Evolutionary conservation across 2,113 vertebrate species (phyloP), one percentile per base, ranked within the genome.

Genomic region (Gorsachius goisagi): DNA sequence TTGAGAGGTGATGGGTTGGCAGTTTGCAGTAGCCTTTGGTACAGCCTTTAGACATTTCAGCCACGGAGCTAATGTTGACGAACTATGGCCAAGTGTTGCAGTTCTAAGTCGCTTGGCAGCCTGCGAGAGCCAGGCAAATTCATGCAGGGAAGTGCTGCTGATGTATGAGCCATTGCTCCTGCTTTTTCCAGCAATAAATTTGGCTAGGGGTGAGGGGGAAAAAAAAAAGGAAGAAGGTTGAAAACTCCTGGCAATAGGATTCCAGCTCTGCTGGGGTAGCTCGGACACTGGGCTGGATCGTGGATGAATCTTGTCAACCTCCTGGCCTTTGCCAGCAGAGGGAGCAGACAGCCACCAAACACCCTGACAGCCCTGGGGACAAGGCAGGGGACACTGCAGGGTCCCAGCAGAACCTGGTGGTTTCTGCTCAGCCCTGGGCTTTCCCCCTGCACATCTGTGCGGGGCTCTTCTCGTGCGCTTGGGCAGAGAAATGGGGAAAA

Each of bases 1-100:
- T 96, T 4, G 99, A 99, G 49, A 97, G 98, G 99, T 99, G 97
- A 97, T 0, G 0, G 32, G 15, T 4, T 7, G 10, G 53, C 14
- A 13, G 28, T 22, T 63, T 23, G 5, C 32, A 1, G 7, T 1
- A 35, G 77, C n/a, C 3, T 1, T 7, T 6, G 26, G 33, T 16
- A 4, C 27, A 33, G 15, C 9, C 53, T 71, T 62, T 1, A 1
- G 44, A 24, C 21, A 3, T 9, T 23, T 32, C 30, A 16, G 62
- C 30, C 47, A 3, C 76, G 39, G 47, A 69, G 44, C 19, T 39
- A 8, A 39, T 9, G 9, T 0, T 28, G 64, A 39, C 9, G 52
- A 84, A 2, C 49, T 17, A 5, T 0, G 0, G 73, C 41, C 27
- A 28, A 62, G 53, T 0, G 14, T 5, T n/a, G 59, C 28, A 16